Base-by-base conservation (phyloP, 92 coral and sea anemone species). In the Anthopleura xanthogrammica region DNA sequence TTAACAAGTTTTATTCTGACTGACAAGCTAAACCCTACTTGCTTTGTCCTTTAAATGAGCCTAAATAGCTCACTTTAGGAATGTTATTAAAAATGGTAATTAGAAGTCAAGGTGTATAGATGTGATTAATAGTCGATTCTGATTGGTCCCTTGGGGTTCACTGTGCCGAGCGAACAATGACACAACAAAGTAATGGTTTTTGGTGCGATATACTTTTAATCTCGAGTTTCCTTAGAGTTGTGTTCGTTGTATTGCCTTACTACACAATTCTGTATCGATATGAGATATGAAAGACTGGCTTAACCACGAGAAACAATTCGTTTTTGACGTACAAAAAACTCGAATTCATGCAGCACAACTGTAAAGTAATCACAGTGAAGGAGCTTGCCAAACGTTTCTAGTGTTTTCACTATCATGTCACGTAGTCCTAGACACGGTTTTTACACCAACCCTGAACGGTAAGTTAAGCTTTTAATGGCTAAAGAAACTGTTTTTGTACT, bases 61-160 rank as follows among this genome's bases (percentile, higher is more conserved):
- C 76, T 23, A 12, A 52, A 83, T 58, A 41, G 86, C 11, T 23
- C 72, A 83, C 80, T 83, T 83, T 55, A 73, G 86, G 80, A 75
- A 83, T 83, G 80, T 83, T 83, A 83, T 83, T 76, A 83, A 73
- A 83, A 70, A 83, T 83, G 86, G 36, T 75, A 83, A 83, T 83
- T 8, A 58, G 19, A 16, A 23, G 22, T 16, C 57, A 24, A 10
- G 36, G 79, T 41, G 52, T 74, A 75, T 71, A 16, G 14, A 23
- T 36, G 66, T 70, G 79, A 73, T 73, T 57, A 83, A 56, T 73
- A 36, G 41, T 9, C 20, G 80, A 16, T 71, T 83, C 16, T 83
- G 86, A 74, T 83, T 83, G 86, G 86, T 14, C 75, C 56, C 75
- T 29, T 9, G 73, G 58, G 79, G 12, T 62, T 5, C 22, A 58